These are phyloP conservation scores for Acanthaster planci DNA, from an alignment of 35 echinoderm and acorn worm species.

Conservation along the genomic window DNA sequence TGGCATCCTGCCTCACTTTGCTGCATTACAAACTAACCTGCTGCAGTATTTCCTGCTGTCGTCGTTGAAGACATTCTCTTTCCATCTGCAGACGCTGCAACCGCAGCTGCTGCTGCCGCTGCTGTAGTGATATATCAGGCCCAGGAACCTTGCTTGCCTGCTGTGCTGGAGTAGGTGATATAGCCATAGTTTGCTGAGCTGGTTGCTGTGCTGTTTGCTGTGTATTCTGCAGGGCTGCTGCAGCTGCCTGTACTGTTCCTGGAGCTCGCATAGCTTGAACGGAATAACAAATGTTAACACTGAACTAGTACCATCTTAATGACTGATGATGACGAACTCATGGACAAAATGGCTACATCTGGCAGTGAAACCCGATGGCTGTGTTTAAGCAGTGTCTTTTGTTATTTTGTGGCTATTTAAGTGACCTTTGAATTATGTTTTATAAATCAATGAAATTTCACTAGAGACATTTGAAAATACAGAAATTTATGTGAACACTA, in stretches of 20 bases:
- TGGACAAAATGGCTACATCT: too few relatives aligned
- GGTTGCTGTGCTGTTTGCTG: conserved; percentile 22
- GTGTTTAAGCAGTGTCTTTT: too few relatives aligned
- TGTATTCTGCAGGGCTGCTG: conserved; percentile 51
- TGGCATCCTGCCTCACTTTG: too few relatives aligned
- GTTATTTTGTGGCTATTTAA: too few relatives aligned
- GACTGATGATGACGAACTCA: too few relatives aligned
- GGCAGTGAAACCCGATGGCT: too few relatives aligned
- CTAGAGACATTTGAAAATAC: too few relatives aligned
- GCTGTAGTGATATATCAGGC: conserved; percentile 43
- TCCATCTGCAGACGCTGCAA: conserved; percentile 90
- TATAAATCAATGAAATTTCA: too few relatives aligned
- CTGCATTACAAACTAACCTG: conserved; percentile 70
- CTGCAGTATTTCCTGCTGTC: conserved; percentile 88
- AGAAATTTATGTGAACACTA: too few relatives aligned
- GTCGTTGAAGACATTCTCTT: conserved; percentile 80
- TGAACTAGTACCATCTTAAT: too few relatives aligned
- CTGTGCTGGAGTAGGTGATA: conserved; percentile 7
- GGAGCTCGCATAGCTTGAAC: conserved; percentile 76
- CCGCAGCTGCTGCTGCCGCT: conserved; percentile 84
- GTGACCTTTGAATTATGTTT: too few relatives aligned
- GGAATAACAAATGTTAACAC: too few relatives aligned
- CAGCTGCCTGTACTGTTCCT: conserved; percentile 78
- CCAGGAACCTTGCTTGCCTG: conserved; percentile 19
- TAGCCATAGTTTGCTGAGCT: conserved; percentile 26